These are phyloP conservation scores for Megaceryle torquata DNA, from an alignment of 2,113 vertebrate genomes.

Conservation along the genomic window DNA sequence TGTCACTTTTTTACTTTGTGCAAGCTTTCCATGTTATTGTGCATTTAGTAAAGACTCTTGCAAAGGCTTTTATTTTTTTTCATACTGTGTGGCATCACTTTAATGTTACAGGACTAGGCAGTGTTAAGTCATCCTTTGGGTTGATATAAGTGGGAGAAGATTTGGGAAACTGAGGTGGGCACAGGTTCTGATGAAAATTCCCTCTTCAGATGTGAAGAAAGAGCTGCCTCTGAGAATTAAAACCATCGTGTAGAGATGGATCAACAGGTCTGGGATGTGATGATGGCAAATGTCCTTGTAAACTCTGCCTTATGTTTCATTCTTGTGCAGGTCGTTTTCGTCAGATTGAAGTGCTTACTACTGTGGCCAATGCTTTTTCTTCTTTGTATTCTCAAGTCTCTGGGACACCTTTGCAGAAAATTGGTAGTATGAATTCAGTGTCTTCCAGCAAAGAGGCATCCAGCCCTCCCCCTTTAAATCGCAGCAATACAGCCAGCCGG, in stretches of 20 bases:
- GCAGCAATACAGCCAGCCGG: constrained; percentile 84
- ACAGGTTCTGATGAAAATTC: not conserved
- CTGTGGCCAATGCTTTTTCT: constrained; percentile 95
- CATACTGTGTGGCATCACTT: not conserved
- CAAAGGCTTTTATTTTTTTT: not conserved
- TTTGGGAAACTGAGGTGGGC: not conserved
- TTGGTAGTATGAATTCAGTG: constrained; percentile 77
- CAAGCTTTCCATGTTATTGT: not conserved
- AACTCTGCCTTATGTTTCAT: not conserved
- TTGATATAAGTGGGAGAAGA: not conserved
- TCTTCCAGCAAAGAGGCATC: constrained; percentile 72
- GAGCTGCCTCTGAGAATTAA: not conserved
- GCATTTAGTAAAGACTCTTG: not conserved
- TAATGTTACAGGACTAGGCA: not conserved
- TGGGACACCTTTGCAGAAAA: constrained; percentile 87
- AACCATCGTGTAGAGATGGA: not conserved
- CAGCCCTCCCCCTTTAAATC: constrained; percentile 74
- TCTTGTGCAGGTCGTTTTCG: constrained; percentile 89
- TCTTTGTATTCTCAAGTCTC: constrained; percentile 96
- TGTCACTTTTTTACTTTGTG: not conserved
- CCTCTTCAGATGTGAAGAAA: not conserved
- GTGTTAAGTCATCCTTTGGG: not conserved
- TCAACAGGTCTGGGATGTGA: not conserved
- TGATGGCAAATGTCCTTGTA: not conserved
- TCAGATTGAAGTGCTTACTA: constrained; percentile 95